These are phyloP conservation scores for Synergus gifuensis DNA, from an alignment of 2,888 invertebrate species.

Conservation along the genomic window DNA sequence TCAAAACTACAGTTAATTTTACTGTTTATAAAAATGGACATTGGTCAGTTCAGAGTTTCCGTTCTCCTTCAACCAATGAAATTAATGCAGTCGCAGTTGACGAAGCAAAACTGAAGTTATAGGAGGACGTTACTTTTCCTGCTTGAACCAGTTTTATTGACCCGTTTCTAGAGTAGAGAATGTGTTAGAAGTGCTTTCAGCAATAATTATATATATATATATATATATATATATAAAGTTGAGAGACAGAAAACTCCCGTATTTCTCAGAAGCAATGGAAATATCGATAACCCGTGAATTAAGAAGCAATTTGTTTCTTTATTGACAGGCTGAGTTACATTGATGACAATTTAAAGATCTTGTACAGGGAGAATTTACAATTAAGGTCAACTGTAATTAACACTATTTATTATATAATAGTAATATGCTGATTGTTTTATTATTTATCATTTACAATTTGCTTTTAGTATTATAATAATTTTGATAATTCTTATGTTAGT, in stretches of 20 bases:
- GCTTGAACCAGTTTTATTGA: conserved; percentile 38
- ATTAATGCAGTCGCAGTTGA: conserved; percentile 11
- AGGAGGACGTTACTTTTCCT: conserved; percentile 22
- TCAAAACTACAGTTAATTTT: neutral
- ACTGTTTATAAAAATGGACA: neutral
- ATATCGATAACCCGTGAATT: neutral
- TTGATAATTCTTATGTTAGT: no score
- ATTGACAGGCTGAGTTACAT: neutral
- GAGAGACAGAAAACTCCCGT: neutral
- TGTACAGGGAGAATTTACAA: neutral
- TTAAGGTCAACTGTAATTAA: neutral
- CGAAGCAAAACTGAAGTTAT: conserved; percentile 14
- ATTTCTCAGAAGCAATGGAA: neutral
- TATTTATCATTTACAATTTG: no score
- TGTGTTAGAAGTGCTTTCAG: conserved; percentile 16
- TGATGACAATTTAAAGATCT: neutral
- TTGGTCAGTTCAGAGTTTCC: neutral
- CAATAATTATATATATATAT: no score
- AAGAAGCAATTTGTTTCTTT: neutral
- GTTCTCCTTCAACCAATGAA: neutral
- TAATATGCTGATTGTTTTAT: no score
- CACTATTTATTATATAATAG: no score
- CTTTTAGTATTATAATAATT: no score
- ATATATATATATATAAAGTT: neutral
- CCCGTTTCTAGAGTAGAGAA: conserved; percentile 19